Evolutionary conservation across 2,888 invertebrate genomes (phyloP).

Genomic region (Apamea anceps): DNA sequence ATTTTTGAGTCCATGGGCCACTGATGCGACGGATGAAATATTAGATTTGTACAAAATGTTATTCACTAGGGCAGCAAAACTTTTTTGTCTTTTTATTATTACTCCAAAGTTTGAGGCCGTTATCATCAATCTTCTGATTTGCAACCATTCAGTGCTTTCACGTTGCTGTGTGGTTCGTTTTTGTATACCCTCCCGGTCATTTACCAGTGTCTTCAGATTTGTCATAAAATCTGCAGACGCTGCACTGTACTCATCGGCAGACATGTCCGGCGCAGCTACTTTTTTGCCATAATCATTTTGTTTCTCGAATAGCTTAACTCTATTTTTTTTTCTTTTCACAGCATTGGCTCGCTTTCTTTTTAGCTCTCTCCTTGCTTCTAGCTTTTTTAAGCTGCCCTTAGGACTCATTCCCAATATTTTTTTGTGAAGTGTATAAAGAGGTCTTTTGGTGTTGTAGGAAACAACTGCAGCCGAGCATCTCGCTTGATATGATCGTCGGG

Average conservation of each 20-base stretch:
- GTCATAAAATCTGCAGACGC: too few species aligned
- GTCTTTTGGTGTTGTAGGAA: conserved; percentile 10
- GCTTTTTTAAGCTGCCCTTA: neutral
- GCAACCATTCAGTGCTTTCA: conserved; percentile 7
- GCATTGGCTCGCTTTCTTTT: neutral
- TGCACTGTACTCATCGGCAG: too few species aligned
- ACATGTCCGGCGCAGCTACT: too few species aligned
- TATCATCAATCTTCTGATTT: conserved; percentile 18
- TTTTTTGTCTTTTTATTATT: neutral
- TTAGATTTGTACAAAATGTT: too few species aligned
- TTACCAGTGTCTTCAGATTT: neutral
- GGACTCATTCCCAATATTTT: neutral
- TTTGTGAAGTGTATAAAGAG: conserved; percentile 6
- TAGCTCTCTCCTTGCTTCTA: too few species aligned
- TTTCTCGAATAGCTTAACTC: too few species aligned
- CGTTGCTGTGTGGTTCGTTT: conserved; percentile 13
- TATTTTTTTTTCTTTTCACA: too few species aligned
- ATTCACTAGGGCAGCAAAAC: too few species aligned
- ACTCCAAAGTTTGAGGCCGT: conserved; percentile 6
- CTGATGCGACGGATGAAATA: too few species aligned
- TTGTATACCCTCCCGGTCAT: conserved; percentile 4
- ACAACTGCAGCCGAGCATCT: conserved; percentile 12
- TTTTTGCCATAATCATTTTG: too few species aligned
- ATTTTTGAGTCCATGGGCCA: too few species aligned
- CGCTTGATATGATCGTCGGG: neutral